Evolutionary conservation across 53 echinoderm and acorn worm species (phyloP).

Genomic region (Henricia sp.): DNA sequence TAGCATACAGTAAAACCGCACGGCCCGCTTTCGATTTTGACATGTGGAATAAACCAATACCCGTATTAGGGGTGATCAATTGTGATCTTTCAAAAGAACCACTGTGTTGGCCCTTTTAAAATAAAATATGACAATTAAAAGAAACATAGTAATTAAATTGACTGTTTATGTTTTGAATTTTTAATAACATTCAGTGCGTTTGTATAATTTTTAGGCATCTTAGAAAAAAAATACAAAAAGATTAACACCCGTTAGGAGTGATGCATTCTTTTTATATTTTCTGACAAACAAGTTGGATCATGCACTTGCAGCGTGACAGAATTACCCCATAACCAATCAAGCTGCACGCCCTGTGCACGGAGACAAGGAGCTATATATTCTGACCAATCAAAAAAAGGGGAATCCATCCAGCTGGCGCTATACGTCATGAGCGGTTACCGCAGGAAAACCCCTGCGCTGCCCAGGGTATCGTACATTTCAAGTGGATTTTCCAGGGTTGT

Average conservation of each 20-base stretch:
- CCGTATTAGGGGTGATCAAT: not conserved
- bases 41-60: not conserved
- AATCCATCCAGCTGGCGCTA: conserved; percentile 54
- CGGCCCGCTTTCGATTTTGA: conserved; percentile 43
- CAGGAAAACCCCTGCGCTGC: conserved; percentile 52
- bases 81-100: not conserved
- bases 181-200: too few species aligned
- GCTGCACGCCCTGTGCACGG: too few species aligned
- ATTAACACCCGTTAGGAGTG: conserved; percentile 1
- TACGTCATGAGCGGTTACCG: conserved; percentile 37
- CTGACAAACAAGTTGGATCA: conserved; percentile 45
- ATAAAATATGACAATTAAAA: not conserved
- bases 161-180: too few species aligned
- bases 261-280: conserved; percentile 41
- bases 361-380: conserved; percentile 50
- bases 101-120: too few species aligned
- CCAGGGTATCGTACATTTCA: not conserved
- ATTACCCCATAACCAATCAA: conserved; percentile 12
- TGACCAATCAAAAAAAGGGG: conserved; percentile 59
- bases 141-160: not conserved
- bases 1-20: not conserved
- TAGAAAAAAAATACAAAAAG: too few species aligned
- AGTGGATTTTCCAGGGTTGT: conserved; percentile 37
- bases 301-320: conserved; percentile 44
- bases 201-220: too few species aligned